Evolutionary conservation across 2,797 vertebrate species (phyloP), one percentile per base, ranked within the genome.

Genomic region (Dermochelys coriacea): DNA sequence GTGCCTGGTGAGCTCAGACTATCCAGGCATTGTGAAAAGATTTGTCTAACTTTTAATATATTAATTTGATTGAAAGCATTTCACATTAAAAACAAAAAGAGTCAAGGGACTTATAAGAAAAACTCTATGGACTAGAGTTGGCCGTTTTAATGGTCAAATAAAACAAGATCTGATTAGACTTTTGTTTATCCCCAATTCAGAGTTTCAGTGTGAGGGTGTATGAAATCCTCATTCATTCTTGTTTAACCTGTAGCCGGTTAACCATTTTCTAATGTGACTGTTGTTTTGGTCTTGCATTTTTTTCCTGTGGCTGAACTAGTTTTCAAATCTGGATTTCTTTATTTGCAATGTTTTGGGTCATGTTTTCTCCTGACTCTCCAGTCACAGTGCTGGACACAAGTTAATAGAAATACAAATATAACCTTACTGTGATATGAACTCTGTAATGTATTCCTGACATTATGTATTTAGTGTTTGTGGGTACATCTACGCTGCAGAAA

Each of bases 21-120:
- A 88, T 80, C 6, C 37, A 84, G 57, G 3, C 41, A 31, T 77
- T 85, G 29, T 87, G 80, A 85, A 94, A 85, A 84, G 34, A 52
- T 86, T 96, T 90, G 14, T 89, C 27, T 55, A 49, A 80, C 41
- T 83, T 41, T 90, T 87, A 64, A 59, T 88, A 25, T 91, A 93
- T 93, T 91, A 57, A 52, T 93, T 90, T 93, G 49, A 82, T 82
- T 21, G 55, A 37, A 82, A 90, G 2, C 82, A 8, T 27, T 87
- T 68, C 31, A 3, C 80, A n/a, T 68, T 50, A 14, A 94, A 84
- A 37, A 34, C 25, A 31, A 68, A 37, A n/a, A 71, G 47, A 87
- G 55, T 18, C 79, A 57, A 91, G 89, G 55, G 81, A 77, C 37
- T 91, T 90, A 50, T 51, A 87, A 89, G 79, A 87, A 80, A 5